A percentile compares a stretch with the other conserved stretches of the same genome.
Evolutionary conservation across 2,888 invertebrate species (phyloP).

Genomic region (Eustalomyia histrio): DNA sequence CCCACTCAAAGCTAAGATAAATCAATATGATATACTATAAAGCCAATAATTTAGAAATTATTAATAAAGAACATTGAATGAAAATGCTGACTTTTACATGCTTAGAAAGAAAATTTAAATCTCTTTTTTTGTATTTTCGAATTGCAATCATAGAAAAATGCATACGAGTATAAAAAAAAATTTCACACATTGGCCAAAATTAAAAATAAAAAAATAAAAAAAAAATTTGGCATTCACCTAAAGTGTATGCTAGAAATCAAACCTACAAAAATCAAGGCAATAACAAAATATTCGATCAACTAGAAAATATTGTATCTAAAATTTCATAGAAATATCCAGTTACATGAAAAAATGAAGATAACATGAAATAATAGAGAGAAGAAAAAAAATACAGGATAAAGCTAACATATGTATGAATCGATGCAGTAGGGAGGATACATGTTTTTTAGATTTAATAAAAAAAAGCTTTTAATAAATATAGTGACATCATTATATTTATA

Average conservation of each 20-base stretch:
- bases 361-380: neutral
- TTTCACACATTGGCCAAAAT: constrained; percentile 1
- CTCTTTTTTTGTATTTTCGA: neutral
- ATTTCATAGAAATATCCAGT: neutral
- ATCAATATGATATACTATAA: neutral
- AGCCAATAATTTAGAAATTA: constrained; percentile 3
- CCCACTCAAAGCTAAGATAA: neutral
- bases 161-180: neutral
- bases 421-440: too few relatives aligned
- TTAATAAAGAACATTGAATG: neutral
- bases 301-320: constrained; percentile 3
- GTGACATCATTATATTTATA: too few relatives aligned
- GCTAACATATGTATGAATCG: neutral
- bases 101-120: neutral
- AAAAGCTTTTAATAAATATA: too few relatives aligned
- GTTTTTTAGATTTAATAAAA: too few relatives aligned
- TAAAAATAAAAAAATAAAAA: neutral
- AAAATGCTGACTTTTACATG: neutral
- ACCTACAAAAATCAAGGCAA: neutral
- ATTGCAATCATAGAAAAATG: neutral
- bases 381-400: neutral
- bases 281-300: neutral
- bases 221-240: neutral
- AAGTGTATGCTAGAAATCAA: neutral
- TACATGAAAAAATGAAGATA: neutral